phyloP scores from a whole-genome alignment of 64 coral and sea anemone genomes.

The Porites lutea region DNA sequence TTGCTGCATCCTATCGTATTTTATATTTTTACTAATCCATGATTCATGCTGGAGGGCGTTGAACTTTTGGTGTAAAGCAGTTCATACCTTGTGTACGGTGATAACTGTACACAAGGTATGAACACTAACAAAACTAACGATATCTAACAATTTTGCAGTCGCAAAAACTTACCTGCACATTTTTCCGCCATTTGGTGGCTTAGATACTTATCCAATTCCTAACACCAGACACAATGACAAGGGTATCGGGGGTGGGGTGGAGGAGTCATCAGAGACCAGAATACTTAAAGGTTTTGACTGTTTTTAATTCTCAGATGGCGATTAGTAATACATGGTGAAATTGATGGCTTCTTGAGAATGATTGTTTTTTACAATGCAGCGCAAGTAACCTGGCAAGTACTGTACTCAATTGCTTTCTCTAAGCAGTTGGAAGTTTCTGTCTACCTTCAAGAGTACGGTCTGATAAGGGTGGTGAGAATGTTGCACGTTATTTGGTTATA shows the following conservation, averaged over 20 bases:
- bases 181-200: too few relatives aligned
- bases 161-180: too few relatives aligned
- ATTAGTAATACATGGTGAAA: neutral
- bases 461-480: slow-evolving; percentile 36
- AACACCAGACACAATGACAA: neutral
- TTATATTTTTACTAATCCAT: too few relatives aligned
- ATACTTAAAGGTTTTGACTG: neutral
- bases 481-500: slow-evolving; percentile 18
- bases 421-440: slow-evolving; percentile 8
- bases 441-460: slow-evolving; percentile 26
- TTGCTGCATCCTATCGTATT: too few relatives aligned
- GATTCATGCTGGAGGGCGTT: too few relatives aligned
- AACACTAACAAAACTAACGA: too few relatives aligned
- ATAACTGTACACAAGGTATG: too few relatives aligned
- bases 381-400: slow-evolving; percentile 30
- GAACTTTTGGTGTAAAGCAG: too few relatives aligned
- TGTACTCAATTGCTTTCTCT: slow-evolving; percentile 10
- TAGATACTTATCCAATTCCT: neutral
- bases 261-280: neutral
- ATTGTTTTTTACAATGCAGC: slow-evolving; percentile 7
- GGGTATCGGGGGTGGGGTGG: neutral
- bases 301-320: neutral
- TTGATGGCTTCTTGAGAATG: slow-evolving; percentile 8
- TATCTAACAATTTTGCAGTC: too few relatives aligned
- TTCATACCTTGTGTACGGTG: too few relatives aligned